Percentiles rank a stretch among this genome's conserved stretches.
phyloP scores from a whole-genome alignment of 35 echinoderm and acorn worm species.

The Hemicentrotus pulcherrimus region DNA sequence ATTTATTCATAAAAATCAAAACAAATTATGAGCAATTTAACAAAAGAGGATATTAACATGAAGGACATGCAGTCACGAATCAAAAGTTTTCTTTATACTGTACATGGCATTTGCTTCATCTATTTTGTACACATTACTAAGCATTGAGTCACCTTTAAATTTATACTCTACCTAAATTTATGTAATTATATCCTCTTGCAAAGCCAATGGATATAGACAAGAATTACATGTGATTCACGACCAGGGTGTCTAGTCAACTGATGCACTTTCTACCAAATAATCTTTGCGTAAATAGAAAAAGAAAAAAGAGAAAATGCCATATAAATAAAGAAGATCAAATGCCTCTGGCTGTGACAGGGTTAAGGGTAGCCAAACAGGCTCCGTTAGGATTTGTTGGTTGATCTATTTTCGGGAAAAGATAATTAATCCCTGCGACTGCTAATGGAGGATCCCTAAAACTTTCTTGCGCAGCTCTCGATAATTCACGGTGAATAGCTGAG shows the following conservation, averaged over 20 bases:
- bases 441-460: not conserved
- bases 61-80: no score
- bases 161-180: no score
- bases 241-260: not conserved
- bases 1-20: no score
- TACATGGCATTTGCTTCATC: no score
- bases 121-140: no score
- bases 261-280: not conserved
- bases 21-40: no score
- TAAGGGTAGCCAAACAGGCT: not conserved
- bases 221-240: no score
- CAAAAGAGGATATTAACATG: no score
- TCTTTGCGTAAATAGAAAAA: not conserved
- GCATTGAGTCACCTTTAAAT: no score
- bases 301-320: not conserved
- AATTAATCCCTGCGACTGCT: not conserved
- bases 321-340: not conserved
- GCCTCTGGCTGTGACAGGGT: not conserved
- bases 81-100: no score
- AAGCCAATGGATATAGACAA: no score
- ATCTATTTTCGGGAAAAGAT: not conserved
- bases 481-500: not conserved
- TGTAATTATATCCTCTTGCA: no score
- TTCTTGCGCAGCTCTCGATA: not conserved
- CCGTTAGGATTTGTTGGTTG: not conserved